These are phyloP conservation scores for Crypturellus tataupa DNA, from an alignment of 2,797 vertebrate species.

Conservation along the genomic window DNA sequence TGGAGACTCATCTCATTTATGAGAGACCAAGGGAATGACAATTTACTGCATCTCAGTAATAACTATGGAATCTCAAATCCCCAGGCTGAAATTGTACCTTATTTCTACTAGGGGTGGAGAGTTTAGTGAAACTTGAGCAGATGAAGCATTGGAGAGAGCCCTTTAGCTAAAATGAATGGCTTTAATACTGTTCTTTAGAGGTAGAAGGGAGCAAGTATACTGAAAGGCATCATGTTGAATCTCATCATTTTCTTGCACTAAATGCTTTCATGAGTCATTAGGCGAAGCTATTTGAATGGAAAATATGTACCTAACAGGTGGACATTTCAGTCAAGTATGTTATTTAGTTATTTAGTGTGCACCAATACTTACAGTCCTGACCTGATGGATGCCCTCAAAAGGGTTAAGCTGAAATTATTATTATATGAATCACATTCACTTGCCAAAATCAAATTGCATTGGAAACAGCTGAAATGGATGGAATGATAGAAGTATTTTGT, in stretches of 20 bases:
- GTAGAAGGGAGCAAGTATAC: neutral
- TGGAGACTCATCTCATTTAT: neutral
- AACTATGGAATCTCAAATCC: neutral
- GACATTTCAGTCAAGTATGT: conserved; percentile 35
- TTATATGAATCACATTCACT: neutral
- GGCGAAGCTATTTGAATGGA: neutral
- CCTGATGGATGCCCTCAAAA: conserved; percentile 29
- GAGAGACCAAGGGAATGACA: neutral
- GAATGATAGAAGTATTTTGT: conserved; percentile 23
- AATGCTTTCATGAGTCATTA: conserved; percentile 44
- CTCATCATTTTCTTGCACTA: conserved; percentile 15
- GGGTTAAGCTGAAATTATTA: conserved; percentile 67
- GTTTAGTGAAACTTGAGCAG: conserved; percentile 44
- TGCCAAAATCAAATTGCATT: neutral
- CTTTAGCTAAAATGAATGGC: conserved; percentile 27
- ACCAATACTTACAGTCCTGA: conserved; percentile 36
- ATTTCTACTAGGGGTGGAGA: neutral
- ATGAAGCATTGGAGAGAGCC: conserved; percentile 19
- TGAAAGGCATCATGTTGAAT: conserved; percentile 30
- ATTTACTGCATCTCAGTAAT: neutral
- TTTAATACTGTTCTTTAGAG: conserved; percentile 4
- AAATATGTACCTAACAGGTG: conserved; percentile 41
- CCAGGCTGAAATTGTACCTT: neutral
- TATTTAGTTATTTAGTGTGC: conserved; percentile 43
- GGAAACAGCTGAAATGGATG: conserved; percentile 49